A percentile compares a stretch with the other conserved stretches of the same genome.
Conservation (phyloP, 2,113 vertebrate genomes). For the Isurus oxyrinchus region DNA sequence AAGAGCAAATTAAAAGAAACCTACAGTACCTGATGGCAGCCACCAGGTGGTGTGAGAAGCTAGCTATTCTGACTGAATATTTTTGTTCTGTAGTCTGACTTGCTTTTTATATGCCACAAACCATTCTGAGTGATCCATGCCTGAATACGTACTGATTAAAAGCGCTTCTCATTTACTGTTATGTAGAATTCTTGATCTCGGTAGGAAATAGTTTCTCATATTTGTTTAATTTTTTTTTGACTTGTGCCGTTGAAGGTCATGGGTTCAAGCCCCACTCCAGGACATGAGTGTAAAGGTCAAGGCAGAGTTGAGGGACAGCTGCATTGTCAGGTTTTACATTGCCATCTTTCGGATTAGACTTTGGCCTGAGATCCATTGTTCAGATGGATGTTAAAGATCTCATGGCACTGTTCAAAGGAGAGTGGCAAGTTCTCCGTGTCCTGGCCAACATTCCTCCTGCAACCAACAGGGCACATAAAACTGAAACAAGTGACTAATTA, state of each 20-base stretch:
- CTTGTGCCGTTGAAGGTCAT: neutral
- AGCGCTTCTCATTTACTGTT: neutral
- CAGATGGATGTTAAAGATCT: neutral
- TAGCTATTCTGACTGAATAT: neutral
- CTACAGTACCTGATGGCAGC: neutral
- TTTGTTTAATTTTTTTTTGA: neutral
- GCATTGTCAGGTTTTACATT: neutral
- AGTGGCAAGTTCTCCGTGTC: neutral
- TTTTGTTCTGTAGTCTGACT: neutral
- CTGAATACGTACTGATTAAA: neutral
- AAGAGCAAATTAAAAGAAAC: neutral
- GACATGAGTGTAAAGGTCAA: neutral
- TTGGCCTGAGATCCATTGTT: neutral
- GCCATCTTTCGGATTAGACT: neutral
- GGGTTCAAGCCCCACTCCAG: neutral
- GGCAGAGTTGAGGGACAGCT: neutral
- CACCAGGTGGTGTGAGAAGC: neutral
- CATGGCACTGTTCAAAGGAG: neutral
- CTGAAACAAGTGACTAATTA: neutral
- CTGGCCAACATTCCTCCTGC: neutral
- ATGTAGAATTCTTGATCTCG: neutral
- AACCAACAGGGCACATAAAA: neutral
- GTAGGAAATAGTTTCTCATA: neutral
- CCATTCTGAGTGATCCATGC: neutral
- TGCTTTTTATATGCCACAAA: neutral